Conservation (phyloP, 2,113 vertebrate species). For the Sceloporus undulatus region DNA sequence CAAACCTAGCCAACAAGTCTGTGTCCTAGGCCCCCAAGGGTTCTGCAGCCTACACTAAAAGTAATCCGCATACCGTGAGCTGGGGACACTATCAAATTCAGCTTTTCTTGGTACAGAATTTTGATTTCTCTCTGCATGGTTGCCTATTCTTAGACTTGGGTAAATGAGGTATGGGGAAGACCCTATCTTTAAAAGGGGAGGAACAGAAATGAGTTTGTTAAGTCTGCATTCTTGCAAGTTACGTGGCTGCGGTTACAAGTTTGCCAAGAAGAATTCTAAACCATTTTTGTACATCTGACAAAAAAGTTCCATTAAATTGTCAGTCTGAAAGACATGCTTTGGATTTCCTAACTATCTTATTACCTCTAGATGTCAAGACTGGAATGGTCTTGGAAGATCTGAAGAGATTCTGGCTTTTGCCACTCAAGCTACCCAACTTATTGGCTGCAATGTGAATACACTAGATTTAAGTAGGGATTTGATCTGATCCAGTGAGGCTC, state of each 20-base stretch:
- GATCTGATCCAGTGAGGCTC: neutral
- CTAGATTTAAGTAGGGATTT: neutral
- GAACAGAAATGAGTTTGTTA: neutral
- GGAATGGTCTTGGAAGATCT: neutral
- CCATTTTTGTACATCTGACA: neutral
- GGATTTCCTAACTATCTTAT: neutral
- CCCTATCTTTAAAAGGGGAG: neutral
- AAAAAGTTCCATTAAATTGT: neutral
- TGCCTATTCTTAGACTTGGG: neutral
- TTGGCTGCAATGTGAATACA: too few species aligned
- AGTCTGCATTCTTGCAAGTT: neutral
- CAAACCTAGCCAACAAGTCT: too few species aligned
- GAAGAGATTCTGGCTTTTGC: neutral
- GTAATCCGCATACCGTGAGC: too few species aligned
- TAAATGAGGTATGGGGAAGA: neutral
- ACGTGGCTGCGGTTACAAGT: neutral
- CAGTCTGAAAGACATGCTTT: neutral
- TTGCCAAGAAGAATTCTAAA: neutral
- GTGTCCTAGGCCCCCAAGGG: too few species aligned
- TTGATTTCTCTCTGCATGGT: neutral
- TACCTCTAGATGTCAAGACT: too few species aligned
- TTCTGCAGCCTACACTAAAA: too few species aligned
- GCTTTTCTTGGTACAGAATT: neutral
- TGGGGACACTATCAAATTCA: neutral
- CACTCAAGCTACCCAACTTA: too few species aligned